A percentile compares a stretch with the other conserved stretches of the same genome.
Conservation (phyloP, 1,140 invertebrate genomes). For the Bombyx mandarina region DNA sequence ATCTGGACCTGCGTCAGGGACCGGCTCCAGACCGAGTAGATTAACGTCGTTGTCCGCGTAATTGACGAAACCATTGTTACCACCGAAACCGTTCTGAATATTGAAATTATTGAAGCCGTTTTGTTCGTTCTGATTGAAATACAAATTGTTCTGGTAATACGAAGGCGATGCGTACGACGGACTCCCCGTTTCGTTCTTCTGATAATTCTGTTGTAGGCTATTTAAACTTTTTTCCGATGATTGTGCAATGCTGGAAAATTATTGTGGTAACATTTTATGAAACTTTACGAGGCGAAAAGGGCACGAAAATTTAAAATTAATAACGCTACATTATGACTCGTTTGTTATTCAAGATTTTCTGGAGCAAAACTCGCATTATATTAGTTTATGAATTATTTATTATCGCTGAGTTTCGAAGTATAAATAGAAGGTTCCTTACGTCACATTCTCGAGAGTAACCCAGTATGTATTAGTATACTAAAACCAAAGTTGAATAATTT, state of each 20-base stretch:
- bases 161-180: constrained; percentile 34
- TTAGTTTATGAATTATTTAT: no score
- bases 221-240: constrained; percentile 49
- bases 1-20: constrained; percentile 28
- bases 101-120: constrained; percentile 48
- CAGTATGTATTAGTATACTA: no score
- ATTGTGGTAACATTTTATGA: no score
- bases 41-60: constrained; percentile 44
- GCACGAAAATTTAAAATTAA: no score
- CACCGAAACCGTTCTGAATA: constrained; percentile 39
- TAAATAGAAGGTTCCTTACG: no score
- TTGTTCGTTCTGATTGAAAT: constrained; percentile 37
- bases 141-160: constrained; percentile 39
- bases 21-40: constrained; percentile 37
- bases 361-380: no score
- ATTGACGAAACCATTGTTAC: constrained; percentile 46
- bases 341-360: no score
- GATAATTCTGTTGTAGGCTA: constrained; percentile 26
- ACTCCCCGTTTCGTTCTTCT: constrained; percentile 36
- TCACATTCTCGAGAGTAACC: no score
- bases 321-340: no score
- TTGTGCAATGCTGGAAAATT: constrained; percentile 37
- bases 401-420: no score
- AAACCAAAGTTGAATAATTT: no score
- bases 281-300: no score